A percentile compares a stretch with the other conserved stretches of the same genome.
phyloP scores from a whole-genome alignment of 2,797 vertebrate genomes.

The Trachops cirrhosus region DNA sequence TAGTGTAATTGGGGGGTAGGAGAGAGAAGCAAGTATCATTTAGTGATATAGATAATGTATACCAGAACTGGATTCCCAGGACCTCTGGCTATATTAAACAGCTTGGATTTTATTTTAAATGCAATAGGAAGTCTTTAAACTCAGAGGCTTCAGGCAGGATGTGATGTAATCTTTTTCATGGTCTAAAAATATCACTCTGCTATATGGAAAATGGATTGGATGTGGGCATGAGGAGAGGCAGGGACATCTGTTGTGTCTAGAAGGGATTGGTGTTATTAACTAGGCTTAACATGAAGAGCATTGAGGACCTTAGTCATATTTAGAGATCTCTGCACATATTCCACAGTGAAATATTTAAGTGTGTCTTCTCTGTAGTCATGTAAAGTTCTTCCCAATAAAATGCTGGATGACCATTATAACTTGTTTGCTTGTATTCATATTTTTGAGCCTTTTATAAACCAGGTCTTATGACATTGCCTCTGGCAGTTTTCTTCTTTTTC shows the following conservation, averaged over 20 bases:
- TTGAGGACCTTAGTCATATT: neutral
- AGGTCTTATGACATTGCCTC: neutral
- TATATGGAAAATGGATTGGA: neutral
- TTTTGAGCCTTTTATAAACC: neutral
- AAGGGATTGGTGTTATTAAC: neutral
- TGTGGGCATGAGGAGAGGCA: neutral
- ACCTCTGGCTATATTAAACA: neutral
- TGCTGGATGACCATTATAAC: neutral
- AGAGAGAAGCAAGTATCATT: neutral
- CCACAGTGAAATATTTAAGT: neutral
- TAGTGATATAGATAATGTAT: neutral
- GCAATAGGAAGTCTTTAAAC: neutral
- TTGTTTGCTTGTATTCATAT: neutral
- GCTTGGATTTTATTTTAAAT: neutral
- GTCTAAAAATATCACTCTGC: neutral
- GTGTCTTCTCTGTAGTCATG: neutral
- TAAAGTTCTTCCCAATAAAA: neutral
- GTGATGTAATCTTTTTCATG: neutral
- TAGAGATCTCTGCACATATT: neutral
- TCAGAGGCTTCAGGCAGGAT: neutral
- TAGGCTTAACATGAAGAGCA: neutral
- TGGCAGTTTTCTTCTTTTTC: neutral
- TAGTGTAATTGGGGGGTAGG: neutral
- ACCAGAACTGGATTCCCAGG: neutral
- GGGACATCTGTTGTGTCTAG: neutral